phyloP scores from a whole-genome alignment of 2,888 invertebrate species.

The Melieria omissa region DNA sequence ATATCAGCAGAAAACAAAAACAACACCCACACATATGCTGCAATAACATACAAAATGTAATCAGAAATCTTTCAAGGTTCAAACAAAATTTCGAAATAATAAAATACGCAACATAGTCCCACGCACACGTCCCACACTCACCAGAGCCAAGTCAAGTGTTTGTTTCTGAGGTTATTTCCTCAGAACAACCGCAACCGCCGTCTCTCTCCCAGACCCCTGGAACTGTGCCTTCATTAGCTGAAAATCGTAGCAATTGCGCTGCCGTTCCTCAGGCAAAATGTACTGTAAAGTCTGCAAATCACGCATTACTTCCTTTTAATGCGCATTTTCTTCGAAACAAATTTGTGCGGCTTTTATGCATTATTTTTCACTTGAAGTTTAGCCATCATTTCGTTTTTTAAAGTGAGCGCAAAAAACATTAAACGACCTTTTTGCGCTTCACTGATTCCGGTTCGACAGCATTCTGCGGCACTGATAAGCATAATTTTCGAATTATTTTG shows the following conservation, averaged over 20 bases:
- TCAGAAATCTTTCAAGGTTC: too few relatives aligned
- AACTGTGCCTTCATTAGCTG: not conserved
- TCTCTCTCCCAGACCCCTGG: too few relatives aligned
- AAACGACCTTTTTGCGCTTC: conserved; percentile 10
- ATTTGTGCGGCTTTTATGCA: not conserved
- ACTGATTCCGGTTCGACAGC: conserved; percentile 8
- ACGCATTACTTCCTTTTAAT: conserved; percentile 1
- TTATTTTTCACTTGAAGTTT: not conserved
- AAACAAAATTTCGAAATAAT: too few relatives aligned
- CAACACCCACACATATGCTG: too few relatives aligned
- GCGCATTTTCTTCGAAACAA: not conserved
- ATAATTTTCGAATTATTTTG: conserved; percentile 31
- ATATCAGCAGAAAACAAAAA: too few relatives aligned
- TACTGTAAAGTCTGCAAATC: conserved; percentile 6
- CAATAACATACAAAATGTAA: too few relatives aligned
- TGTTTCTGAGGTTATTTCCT: too few relatives aligned
- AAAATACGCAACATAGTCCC: too few relatives aligned
- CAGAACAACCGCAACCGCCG: too few relatives aligned
- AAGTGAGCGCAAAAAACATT: not conserved
- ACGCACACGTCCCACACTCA: too few relatives aligned
- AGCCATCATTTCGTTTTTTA: not conserved
- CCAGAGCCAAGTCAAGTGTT: too few relatives aligned
- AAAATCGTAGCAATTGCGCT: conserved; percentile 3
- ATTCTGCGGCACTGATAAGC: conserved; percentile 19
- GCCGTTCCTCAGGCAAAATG: conserved; percentile 17